phyloP scores from a whole-genome alignment of 2,113 vertebrate species.

The Drymodes brunneopygia region DNA sequence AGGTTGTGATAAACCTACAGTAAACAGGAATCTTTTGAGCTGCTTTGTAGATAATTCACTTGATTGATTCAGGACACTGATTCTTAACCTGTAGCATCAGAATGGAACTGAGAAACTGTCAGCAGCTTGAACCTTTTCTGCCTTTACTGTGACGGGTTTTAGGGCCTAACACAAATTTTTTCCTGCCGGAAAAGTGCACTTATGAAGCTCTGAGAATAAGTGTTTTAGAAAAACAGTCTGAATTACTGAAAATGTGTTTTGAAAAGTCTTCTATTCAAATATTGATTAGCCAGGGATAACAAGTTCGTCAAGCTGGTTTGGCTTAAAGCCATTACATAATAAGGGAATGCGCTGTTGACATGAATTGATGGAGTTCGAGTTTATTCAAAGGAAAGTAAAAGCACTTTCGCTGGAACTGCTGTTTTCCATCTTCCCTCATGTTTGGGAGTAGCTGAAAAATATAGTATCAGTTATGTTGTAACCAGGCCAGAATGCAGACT shows the following conservation, averaged over 20 bases:
- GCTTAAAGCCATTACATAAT: background rate
- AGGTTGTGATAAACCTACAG: background rate
- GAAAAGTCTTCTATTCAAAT: background rate
- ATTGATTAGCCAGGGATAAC: background rate
- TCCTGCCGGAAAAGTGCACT: background rate
- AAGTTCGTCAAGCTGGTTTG: background rate
- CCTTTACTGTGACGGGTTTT: background rate
- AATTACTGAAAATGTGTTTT: background rate
- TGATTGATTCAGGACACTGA: background rate
- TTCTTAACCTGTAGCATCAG: background rate
- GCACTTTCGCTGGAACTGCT: background rate
- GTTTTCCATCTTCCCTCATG: background rate
- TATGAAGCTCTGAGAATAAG: background rate
- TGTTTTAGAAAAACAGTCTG: background rate
- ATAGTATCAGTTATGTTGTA: background rate
- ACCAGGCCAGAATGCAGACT: background rate
- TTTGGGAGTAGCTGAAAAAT: background rate
- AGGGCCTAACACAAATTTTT: background rate
- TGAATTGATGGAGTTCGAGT: background rate
- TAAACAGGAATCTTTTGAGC: background rate
- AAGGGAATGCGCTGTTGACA: background rate
- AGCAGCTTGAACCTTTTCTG: background rate
- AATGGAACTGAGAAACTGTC: background rate
- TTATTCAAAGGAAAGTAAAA: background rate
- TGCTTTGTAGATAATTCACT: background rate